Conservation (phyloP, 2,113 vertebrate genomes). For the Trogon surrucura region DNA sequence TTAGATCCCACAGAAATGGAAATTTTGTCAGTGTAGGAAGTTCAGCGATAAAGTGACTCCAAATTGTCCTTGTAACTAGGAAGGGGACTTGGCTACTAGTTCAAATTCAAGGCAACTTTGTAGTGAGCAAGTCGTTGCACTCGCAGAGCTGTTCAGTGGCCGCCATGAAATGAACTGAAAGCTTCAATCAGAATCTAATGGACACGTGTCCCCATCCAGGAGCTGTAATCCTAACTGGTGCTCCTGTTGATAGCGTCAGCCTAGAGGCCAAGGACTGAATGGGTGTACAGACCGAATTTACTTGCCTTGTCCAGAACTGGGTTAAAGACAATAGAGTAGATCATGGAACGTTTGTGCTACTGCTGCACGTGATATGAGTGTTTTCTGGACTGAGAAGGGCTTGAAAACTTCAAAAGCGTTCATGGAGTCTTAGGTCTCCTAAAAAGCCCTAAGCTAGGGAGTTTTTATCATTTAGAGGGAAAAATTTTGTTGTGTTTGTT, state of each 20-base stretch:
- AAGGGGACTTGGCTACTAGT: neutral
- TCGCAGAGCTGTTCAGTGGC: neutral
- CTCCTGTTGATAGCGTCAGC: neutral
- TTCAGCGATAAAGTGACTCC: neutral
- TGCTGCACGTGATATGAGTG: neutral
- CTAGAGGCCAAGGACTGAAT: neutral
- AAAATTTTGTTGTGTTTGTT: neutral
- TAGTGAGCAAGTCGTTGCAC: neutral
- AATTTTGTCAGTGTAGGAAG: neutral
- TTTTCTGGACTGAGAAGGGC: conserved; percentile 5
- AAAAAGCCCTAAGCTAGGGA: neutral
- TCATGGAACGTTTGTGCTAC: conserved; percentile 9
- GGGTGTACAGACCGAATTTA: neutral
- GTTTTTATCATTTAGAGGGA: neutral
- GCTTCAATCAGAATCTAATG: conserved; percentile 16
- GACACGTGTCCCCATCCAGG: conserved; percentile 40
- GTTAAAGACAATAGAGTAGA: neutral
- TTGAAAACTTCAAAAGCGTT: conserved; percentile 55
- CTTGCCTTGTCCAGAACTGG: neutral
- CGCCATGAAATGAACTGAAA: conserved; percentile 24
- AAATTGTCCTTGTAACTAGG: neutral
- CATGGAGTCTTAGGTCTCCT: neutral
- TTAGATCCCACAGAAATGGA: neutral
- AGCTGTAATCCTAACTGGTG: conserved; percentile 22
- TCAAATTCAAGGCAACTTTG: conserved; percentile 25